Conservation (phyloP, 2,797 vertebrate species). For the Orestias chungarensis region DNA sequence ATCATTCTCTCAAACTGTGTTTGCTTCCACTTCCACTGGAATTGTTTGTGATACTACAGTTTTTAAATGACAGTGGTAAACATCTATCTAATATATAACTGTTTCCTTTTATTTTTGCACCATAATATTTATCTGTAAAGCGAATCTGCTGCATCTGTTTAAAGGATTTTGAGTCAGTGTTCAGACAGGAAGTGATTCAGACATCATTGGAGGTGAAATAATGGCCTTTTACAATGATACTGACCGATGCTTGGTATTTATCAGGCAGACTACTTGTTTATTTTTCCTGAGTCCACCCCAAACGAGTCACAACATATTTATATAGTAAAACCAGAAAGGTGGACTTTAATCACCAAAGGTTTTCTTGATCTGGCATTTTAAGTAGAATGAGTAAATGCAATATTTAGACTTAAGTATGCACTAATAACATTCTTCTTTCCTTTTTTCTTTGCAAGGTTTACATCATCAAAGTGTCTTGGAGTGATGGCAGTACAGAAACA, state of each 20-base stretch:
- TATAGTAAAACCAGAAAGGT: background rate
- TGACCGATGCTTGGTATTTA: slow-evolving; percentile 3
- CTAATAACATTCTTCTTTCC: background rate
- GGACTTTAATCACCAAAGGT: background rate
- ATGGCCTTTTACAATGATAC: slow-evolving; percentile 36
- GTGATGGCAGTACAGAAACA: slow-evolving; percentile 90
- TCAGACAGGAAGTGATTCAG: slow-evolving; percentile 41
- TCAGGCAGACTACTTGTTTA: background rate
- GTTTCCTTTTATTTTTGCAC: too few relatives aligned
- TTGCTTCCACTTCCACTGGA: slow-evolving; percentile 29
- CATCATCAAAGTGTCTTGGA: slow-evolving; percentile 98
- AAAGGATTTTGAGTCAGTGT: slow-evolving; percentile 27
- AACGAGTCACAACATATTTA: background rate
- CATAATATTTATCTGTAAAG: background rate
- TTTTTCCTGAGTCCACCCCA: background rate
- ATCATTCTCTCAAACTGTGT: slow-evolving; percentile 20
- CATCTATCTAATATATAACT: too few relatives aligned
- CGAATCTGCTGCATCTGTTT: background rate
- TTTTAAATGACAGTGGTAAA: background rate
- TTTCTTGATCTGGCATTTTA: background rate
- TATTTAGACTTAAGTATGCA: background rate
- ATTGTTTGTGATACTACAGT: background rate
- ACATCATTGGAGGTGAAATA: slow-evolving; percentile 25
- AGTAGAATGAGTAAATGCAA: background rate
- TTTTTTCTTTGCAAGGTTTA: slow-evolving; percentile 85